A percentile compares a stretch with the other conserved stretches of the same genome.
phyloP scores from a whole-genome alignment of 2,113 vertebrate species.

The Synodontis membranacea region DNA sequence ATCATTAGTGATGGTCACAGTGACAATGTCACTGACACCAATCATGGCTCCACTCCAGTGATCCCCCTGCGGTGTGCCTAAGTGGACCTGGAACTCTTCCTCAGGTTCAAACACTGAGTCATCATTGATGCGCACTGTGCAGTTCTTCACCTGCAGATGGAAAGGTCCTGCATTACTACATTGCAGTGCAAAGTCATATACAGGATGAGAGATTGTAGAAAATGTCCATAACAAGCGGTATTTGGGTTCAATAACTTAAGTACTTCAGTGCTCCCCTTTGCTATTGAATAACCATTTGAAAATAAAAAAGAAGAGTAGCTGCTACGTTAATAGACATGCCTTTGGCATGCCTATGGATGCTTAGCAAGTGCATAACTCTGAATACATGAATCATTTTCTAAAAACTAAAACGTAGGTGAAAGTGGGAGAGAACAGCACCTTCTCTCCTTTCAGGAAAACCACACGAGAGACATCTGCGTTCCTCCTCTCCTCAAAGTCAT shows the following conservation, averaged over 20 bases:
- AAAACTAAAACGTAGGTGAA: not conserved
- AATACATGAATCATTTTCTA: not conserved
- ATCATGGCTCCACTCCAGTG: conserved; percentile 94
- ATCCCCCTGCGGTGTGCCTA: conserved; percentile 85
- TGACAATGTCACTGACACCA: conserved; percentile 77
- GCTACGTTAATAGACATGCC: not conserved
- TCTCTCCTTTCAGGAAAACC: conserved; percentile 90
- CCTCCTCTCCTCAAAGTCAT: conserved; percentile 88
- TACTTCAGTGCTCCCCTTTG: not conserved
- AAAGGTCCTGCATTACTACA: not conserved
- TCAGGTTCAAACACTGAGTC: conserved; percentile 94
- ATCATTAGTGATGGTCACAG: conserved; percentile 88
- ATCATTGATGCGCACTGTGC: conserved; percentile 83
- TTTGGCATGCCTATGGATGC: not conserved
- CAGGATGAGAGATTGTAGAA: not conserved
- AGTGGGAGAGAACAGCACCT: conserved; percentile 65
- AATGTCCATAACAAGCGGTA: not conserved
- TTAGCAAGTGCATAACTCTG: not conserved
- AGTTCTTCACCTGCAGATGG: conserved; percentile 86
- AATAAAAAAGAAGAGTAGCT: not conserved
- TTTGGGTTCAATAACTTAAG: not conserved
- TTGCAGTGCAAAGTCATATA: not conserved
- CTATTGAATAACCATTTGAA: not conserved
- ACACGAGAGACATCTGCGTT: conserved; percentile 85
- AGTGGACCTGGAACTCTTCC: conserved; percentile 89